Base-by-base conservation (phyloP, 2,888 invertebrate species). In the Meteorus cinctellus region DNA sequence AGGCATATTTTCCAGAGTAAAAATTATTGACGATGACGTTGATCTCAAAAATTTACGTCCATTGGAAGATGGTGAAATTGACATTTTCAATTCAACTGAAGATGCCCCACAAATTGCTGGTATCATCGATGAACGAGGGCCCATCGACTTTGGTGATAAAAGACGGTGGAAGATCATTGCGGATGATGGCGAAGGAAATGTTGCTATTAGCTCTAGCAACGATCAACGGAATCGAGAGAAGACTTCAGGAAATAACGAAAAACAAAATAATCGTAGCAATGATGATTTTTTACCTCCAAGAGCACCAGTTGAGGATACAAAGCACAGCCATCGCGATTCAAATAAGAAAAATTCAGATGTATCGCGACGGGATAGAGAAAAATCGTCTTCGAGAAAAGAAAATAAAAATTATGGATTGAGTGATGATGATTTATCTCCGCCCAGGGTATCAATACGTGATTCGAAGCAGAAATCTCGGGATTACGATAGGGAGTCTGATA, bases 41-140 rank as follows among this genome's bases (percentile, higher is more conserved):
- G 94, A 94, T 80, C 82, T 94, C 4, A 92, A 92, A 2, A 92
- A 92, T 73, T 90, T 93, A 36, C 91, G 93, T 45, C 90, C 93
- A 0, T 87, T 92, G 0, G 92, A 93, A 29, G 93, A 93, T 60
- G 92, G 93, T 77, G 93, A 93, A 82, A 90, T 94, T 55, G 94
- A 95, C 72, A 91, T 95, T 2, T 92, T 94, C 65, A 92, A 94
- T 73, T 92, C 92, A 16, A 93, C 92, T n/a, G 98, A 98, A 86
- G 97, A 98, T 88, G 96, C 95, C 0, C 98, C 98, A 0, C 95
- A 95, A 88, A 94, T 98, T 79, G 97, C 95, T 0, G 97, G 95
- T 1, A 92, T 97, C 71, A 92, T 97, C 68, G 97, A 97, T 87
- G 97, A 97, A 75, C 83, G 86, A 6, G 87, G 87, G n/a, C 84